phyloP scores from a whole-genome alignment of 1,140 invertebrate genomes.

The Mercenaria mercenaria region DNA sequence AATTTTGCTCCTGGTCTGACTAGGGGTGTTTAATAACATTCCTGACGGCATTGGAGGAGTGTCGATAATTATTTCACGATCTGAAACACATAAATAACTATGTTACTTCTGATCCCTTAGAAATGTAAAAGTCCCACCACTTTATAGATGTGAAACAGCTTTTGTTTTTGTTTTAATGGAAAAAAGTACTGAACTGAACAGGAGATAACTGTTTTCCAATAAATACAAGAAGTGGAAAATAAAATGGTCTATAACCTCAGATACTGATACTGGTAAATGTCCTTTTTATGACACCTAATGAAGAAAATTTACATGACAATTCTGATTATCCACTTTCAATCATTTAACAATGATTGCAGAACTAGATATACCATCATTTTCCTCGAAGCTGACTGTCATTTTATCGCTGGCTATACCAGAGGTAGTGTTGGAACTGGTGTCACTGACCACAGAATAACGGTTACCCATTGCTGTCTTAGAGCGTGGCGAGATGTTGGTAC shows the following conservation, averaged over 20 bases:
- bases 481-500: constrained; percentile 75
- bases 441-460: constrained; percentile 93
- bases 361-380: constrained; percentile 88
- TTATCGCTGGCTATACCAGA: constrained; percentile 97
- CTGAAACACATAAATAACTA: not conserved
- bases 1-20: constrained; percentile 57
- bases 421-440: constrained; percentile 96
- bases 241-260: too few species aligned
- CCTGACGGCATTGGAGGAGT: constrained; percentile 59
- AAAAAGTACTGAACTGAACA: too few species aligned
- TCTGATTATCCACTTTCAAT: too few species aligned
- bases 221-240: too few species aligned
- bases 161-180: too few species aligned
- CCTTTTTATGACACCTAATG: too few species aligned
- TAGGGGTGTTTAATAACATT: constrained; percentile 66
- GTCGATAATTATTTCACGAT: constrained; percentile 67
- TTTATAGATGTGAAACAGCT: too few species aligned
- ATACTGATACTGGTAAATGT: too few species aligned
- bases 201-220: too few species aligned
- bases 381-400: constrained; percentile 95
- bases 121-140: too few species aligned
- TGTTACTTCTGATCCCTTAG: too few species aligned
- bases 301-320: not conserved
- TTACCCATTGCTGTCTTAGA: constrained; percentile 70
- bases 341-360: too few species aligned